Conservation (phyloP, 2,888 invertebrate species). For the Ichneumoninae sp. region DNA sequence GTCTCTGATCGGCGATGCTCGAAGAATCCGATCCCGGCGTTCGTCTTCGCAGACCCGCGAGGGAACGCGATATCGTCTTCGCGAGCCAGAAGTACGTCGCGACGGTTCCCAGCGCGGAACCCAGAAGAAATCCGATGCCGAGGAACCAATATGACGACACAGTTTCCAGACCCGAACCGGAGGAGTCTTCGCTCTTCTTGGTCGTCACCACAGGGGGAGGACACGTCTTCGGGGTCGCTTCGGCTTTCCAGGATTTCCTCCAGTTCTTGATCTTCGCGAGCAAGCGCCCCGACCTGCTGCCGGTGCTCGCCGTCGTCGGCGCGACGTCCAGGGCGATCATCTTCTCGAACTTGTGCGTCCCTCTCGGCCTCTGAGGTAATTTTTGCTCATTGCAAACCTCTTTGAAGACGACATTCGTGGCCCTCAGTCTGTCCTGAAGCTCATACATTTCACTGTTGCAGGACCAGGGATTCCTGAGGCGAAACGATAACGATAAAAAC, state of each 20-base stretch:
- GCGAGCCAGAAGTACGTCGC: slow-evolving; percentile 76
- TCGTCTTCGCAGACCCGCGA: slow-evolving; percentile 61
- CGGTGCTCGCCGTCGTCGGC: not conserved
- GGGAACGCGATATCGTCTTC: slow-evolving; percentile 67
- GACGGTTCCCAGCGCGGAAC: slow-evolving; percentile 74
- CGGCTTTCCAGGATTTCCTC: slow-evolving; percentile 38
- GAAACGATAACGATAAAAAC: slow-evolving; percentile 39
- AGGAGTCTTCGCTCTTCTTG: not conserved
- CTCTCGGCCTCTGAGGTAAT: not conserved
- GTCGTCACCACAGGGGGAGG: not conserved
- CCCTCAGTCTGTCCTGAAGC: slow-evolving; percentile 71
- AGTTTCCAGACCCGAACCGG: slow-evolving; percentile 49
- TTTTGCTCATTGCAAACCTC: slow-evolving; percentile 66
- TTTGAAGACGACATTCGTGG: slow-evolving; percentile 65
- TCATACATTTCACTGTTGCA: slow-evolving; percentile 74
- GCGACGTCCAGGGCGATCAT: slow-evolving; percentile 43
- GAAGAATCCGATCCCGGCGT: slow-evolving; percentile 12
- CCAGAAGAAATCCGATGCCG: slow-evolving; percentile 76
- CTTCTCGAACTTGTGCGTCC: slow-evolving; percentile 59
- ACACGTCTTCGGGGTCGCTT: slow-evolving; percentile 30
- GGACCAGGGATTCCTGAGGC: slow-evolving; percentile 78
- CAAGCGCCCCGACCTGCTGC: slow-evolving; percentile 34
- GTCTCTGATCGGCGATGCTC: slow-evolving; percentile 67
- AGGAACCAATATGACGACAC: slow-evolving; percentile 76
- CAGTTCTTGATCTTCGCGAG: slow-evolving; percentile 41